Conservation (phyloP, 2,888 invertebrate species). For the Phaonia tiefii region DNA sequence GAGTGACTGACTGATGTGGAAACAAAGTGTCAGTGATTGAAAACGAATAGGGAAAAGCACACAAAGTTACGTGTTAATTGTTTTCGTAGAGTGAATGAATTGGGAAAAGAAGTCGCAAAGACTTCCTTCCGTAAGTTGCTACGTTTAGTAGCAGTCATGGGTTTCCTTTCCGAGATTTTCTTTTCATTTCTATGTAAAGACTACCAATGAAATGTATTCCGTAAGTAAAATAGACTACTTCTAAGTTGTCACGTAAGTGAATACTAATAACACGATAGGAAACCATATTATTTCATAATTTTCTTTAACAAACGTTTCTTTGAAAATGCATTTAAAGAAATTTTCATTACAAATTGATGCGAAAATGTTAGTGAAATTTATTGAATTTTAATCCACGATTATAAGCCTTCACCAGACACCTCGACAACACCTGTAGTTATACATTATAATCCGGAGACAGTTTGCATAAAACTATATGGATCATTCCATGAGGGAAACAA, state of each 20-base stretch:
- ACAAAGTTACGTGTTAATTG: constrained; percentile 19
- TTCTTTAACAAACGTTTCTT: no score
- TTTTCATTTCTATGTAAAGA: no score
- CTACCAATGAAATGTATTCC: no score
- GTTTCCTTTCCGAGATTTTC: neutral
- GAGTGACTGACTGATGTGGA: neutral
- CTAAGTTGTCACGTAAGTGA: no score
- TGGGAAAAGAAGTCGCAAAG: neutral
- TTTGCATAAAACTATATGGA: neutral
- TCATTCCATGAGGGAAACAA: neutral
- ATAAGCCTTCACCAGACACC: constrained; percentile 12
- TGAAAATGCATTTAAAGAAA: no score
- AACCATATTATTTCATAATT: no score
- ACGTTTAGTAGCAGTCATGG: neutral
- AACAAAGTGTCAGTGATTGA: constrained; percentile 51
- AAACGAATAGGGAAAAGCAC: constrained; percentile 34
- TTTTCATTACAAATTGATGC: neutral
- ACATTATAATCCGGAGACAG: neutral
- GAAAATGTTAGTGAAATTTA: constrained; percentile 1
- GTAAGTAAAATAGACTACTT: no score
- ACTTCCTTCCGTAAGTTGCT: constrained; percentile 2
- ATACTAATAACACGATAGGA: no score
- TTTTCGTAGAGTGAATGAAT: neutral
- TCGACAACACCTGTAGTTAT: constrained; percentile 14
- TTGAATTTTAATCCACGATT: constrained; percentile 10